Percentiles rank a stretch among this genome's conserved stretches.
These are phyloP conservation scores for Plutomurus gul DNA, from an alignment of 1,140 invertebrate genomes.

Conservation along the genomic window DNA sequence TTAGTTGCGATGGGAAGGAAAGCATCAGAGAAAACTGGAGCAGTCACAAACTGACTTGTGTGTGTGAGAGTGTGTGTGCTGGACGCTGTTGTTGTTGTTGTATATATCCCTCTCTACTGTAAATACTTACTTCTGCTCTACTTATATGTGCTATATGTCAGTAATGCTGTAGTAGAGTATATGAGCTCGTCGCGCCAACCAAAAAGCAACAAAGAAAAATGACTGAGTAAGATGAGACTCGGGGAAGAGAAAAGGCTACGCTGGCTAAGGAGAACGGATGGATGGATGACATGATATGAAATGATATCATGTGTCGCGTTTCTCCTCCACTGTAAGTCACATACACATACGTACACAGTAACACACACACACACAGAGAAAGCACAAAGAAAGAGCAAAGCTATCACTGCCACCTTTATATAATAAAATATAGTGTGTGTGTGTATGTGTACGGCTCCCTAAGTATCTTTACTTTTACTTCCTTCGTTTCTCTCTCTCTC, in stretches of 20 bases:
- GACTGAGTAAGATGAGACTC: background rate
- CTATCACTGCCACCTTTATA: background rate
- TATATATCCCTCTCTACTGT: too few species aligned
- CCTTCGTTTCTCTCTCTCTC: background rate
- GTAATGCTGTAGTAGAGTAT: background rate
- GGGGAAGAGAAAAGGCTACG: background rate
- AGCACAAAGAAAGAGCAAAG: constrained; percentile 19
- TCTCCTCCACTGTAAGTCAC: too few species aligned
- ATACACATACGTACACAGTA: too few species aligned
- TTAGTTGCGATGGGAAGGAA: too few species aligned
- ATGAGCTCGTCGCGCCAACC: too few species aligned
- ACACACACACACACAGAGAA: too few species aligned
- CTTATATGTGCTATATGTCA: background rate
- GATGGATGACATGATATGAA: constrained; percentile 9
- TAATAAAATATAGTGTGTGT: constrained; percentile 18
- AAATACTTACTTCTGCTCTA: background rate
- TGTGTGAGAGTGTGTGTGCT: too few species aligned
- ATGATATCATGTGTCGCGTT: background rate
- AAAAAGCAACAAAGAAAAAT: constrained; percentile 19
- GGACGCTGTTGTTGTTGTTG: too few species aligned
- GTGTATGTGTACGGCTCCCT: background rate
- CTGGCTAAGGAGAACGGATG: background rate
- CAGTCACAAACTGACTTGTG: too few species aligned
- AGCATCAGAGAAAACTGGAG: too few species aligned
- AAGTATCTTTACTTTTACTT: constrained; percentile 6